Evolutionary conservation across 2,113 vertebrate species (phyloP).

Genomic region (Oryzias melastigma): DNA sequence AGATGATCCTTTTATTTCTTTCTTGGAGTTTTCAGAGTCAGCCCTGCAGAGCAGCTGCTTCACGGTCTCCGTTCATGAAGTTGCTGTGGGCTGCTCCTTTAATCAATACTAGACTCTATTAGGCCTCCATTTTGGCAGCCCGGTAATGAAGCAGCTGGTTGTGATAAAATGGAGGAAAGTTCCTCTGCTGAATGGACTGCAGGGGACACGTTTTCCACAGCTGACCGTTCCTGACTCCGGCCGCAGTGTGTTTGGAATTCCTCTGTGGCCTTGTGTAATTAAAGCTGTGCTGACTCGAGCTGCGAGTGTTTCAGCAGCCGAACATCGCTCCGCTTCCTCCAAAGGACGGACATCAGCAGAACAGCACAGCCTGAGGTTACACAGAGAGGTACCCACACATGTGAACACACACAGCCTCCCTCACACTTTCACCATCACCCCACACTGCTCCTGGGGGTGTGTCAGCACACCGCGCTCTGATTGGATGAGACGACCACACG

Average conservation of each 20-base stretch:
- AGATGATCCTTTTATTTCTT: background rate
- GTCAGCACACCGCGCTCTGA: slow-evolving; percentile 38
- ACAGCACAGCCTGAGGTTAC: slow-evolving; percentile 48
- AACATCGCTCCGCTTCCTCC: slow-evolving; percentile 40
- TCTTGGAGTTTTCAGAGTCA: background rate
- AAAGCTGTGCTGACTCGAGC: slow-evolving; percentile 67
- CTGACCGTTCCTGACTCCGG: slow-evolving; percentile 49
- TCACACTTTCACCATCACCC: slow-evolving; percentile 24
- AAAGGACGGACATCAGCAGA: slow-evolving; percentile 60
- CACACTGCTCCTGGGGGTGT: slow-evolving; percentile 63
- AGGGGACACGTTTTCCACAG: slow-evolving; percentile 51
- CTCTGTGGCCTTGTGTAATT: slow-evolving; percentile 60
- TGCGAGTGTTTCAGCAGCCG: slow-evolving; percentile 58
- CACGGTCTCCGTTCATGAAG: background rate
- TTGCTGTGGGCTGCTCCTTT: slow-evolving; percentile 53
- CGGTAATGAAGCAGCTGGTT: slow-evolving; percentile 69
- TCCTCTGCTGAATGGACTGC: slow-evolving; percentile 48
- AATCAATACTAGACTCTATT: slow-evolving; percentile 64
- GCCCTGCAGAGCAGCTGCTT: background rate
- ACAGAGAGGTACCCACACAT: slow-evolving; percentile 12
- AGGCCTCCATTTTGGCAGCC: slow-evolving; percentile 71
- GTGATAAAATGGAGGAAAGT: slow-evolving; percentile 76
- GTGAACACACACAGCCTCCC: background rate
- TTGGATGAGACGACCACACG: slow-evolving; percentile 38
- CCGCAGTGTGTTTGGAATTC: slow-evolving; percentile 34